Evolutionary conservation across 2,113 vertebrate species (phyloP).

Genomic region (Peromyscus maniculatus): DNA sequence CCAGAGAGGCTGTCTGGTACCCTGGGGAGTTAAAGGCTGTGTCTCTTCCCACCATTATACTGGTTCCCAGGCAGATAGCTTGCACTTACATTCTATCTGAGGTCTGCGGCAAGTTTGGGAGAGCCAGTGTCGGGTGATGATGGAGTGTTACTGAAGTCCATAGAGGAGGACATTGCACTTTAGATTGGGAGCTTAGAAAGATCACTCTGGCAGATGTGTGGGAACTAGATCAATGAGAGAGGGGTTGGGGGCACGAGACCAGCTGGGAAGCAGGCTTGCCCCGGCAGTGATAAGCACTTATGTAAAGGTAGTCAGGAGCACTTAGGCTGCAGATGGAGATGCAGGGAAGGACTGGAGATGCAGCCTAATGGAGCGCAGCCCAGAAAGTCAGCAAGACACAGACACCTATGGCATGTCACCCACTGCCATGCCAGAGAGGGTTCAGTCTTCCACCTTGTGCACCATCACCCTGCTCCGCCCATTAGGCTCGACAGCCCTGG

Average conservation of each 20-base stretch:
- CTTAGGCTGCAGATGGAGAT: background rate
- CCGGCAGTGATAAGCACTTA: background rate
- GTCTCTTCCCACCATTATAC: background rate
- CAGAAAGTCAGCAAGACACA: background rate
- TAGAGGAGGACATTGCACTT: background rate
- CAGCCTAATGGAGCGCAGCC: background rate
- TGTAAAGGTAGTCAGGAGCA: background rate
- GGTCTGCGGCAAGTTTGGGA: constrained; percentile 18
- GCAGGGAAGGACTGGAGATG: background rate
- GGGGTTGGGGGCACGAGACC: background rate
- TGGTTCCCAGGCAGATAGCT: background rate
- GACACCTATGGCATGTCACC: background rate
- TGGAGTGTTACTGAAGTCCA: background rate
- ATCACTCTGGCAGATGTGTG: background rate
- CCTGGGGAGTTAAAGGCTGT: background rate
- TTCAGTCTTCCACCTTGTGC: background rate
- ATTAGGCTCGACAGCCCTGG: background rate
- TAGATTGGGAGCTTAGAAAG: background rate
- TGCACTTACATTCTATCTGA: background rate
- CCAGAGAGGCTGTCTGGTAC: background rate
- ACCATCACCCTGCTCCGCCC: background rate
- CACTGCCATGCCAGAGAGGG: background rate
- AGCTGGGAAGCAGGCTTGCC: background rate
- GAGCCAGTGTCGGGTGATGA: background rate
- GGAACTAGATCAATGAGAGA: background rate